phyloP scores from a whole-genome alignment of 2,797 vertebrate species.

The Aeoliscus strigatus region DNA sequence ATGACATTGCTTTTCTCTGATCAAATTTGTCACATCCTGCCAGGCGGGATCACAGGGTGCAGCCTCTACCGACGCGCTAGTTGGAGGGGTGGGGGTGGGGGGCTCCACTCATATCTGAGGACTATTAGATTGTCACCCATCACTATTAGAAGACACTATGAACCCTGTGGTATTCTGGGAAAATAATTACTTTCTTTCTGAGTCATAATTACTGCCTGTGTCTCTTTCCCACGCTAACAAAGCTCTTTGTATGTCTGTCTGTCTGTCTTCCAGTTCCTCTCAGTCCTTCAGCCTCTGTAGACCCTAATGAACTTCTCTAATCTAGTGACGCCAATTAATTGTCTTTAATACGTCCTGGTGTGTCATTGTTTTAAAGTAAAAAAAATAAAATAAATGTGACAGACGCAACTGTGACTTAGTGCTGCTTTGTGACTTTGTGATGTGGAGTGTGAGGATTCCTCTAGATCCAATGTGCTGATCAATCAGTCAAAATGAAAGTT shows the following conservation, averaged over 20 bases:
- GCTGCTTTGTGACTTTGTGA: slow-evolving; percentile 1
- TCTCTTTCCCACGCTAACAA: slow-evolving; percentile 59
- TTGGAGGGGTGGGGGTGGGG: slow-evolving; percentile 26
- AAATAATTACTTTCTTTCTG: slow-evolving; percentile 68
- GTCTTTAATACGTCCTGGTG: slow-evolving; percentile 38
- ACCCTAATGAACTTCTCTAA: slow-evolving; percentile 67
- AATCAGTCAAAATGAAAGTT: slow-evolving; percentile 8
- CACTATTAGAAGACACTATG: slow-evolving; percentile 54
- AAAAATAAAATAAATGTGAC: no score
- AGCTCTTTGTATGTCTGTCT: slow-evolving; percentile 35
- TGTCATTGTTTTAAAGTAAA: slow-evolving; percentile 23
- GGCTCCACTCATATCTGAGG: slow-evolving; percentile 39
- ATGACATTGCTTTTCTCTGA: slow-evolving; percentile 37
- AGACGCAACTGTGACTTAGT: no score
- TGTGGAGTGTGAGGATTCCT: background rate
- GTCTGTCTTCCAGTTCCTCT: slow-evolving; percentile 34
- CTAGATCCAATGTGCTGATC: slow-evolving; percentile 2
- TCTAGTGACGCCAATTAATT: slow-evolving; percentile 57
- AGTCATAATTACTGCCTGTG: slow-evolving; percentile 65
- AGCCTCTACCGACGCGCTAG: slow-evolving; percentile 24
- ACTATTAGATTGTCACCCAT: slow-evolving; percentile 68
- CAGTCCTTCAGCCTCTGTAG: slow-evolving; percentile 53
- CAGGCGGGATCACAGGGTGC: slow-evolving; percentile 44
- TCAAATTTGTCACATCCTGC: slow-evolving; percentile 56
- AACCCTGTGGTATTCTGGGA: slow-evolving; percentile 59